Evolutionary conservation across 1,140 invertebrate species (phyloP), one percentile per base, ranked within the genome.

Genomic region (Drosophila lacertosa): DNA sequence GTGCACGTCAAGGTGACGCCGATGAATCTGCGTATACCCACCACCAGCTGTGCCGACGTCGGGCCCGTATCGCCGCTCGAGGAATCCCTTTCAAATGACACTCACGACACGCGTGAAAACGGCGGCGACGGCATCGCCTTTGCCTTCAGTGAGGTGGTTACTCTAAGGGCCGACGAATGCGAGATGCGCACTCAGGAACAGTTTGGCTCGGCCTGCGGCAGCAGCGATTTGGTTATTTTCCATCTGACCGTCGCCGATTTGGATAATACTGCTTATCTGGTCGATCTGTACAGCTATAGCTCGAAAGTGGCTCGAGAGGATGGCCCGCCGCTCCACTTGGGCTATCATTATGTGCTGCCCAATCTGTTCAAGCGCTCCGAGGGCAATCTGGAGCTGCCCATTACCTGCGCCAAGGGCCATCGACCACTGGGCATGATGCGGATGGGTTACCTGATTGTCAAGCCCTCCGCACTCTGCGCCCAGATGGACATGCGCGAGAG

Each of bases 351-450:
- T 92, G 94, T 98, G 62, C 74, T 94, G 59, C 93, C 93, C 37
- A 93, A 93, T 83, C 91, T 93, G 66, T 91, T 95, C 62, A 94
- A 95, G 77, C 93, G 95, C 7, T 97, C 96, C 51, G 94, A 96
- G 88, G 97, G 97, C n/a, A 92, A 93, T 35, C 91, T 96, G 33
- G 95, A 96, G 58, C 92, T 97, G 55, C 97, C 97, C 7, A 97
- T 99, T 24, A 98, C 96, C 35, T 94, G 93, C 70, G 95, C 95
- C 81, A 94, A 94, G 20, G 96, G 96, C 77, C 97, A 98, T 88
- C 93, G 95, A 48, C 97, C 97, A 2, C 94, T 98, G 66, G 97
- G 97, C 75, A 95, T 96, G 82, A 91, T 94, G 76, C 91, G 92
- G 29, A 80, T 94, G 75, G 93, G 94, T 45, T 95, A 94, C 84